Evolutionary conservation across 2,888 invertebrate species (phyloP).

Genomic region (Cosmopolites sordidus): DNA sequence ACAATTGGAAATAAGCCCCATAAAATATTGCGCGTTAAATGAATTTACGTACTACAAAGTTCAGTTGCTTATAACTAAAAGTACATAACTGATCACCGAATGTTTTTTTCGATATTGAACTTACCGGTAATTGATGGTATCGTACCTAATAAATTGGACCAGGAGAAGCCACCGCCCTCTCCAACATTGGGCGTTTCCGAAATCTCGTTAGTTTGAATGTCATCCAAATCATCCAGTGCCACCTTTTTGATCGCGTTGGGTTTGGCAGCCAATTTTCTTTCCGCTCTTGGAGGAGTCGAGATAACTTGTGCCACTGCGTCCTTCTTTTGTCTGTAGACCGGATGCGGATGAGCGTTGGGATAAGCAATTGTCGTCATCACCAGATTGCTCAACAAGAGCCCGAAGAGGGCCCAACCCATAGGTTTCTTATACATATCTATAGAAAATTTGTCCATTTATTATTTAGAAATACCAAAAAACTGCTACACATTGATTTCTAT

Average conservation of each 20-base stretch:
- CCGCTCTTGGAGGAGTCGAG: conserved; percentile 48
- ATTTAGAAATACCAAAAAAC: no score
- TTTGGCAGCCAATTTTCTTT: conserved; percentile 83
- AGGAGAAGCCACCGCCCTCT: conserved; percentile 72
- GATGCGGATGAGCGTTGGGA: conserved; percentile 51
- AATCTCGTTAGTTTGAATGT: conserved; percentile 76
- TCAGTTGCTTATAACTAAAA: no score
- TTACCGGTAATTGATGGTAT: conserved; percentile 16
- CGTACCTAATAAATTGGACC: conserved; percentile 78
- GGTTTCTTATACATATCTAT: conserved; percentile 60
- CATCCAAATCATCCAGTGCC: conserved; percentile 74
- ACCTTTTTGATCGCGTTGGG: conserved; percentile 87
- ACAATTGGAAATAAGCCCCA: no score
- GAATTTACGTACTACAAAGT: no score
- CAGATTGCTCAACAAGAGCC: conserved; percentile 63
- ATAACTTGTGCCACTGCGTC: conserved; percentile 27
- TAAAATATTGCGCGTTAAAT: no score
- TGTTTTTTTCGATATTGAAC: conserved; percentile 1
- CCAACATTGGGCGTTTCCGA: conserved; percentile 52
- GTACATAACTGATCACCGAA: not conserved
- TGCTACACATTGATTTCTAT: no score
- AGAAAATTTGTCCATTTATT: no score
- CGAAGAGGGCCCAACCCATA: conserved; percentile 66
- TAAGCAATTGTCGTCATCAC: conserved; percentile 65
- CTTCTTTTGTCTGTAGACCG: conserved; percentile 19